Percentiles rank a stretch among this genome's conserved stretches.
Conservation (phyloP, 2,888 invertebrate genomes). For the Scelioninae gen. 1 region DNA sequence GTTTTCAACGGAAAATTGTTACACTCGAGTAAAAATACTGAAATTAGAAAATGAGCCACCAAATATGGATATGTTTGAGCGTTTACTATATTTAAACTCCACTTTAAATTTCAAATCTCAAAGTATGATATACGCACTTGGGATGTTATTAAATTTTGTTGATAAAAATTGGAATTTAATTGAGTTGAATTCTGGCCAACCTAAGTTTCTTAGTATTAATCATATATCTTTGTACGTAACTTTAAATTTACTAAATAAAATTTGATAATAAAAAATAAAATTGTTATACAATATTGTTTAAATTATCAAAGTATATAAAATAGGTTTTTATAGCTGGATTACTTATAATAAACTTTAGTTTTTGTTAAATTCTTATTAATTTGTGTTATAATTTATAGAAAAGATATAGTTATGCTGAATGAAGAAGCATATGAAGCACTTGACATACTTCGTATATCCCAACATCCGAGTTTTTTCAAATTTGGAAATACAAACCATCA, state of each 20-base stretch:
- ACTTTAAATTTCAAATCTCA: conserved; percentile 87
- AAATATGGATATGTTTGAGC: conserved; percentile 86
- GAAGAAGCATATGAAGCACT: conserved; percentile 90
- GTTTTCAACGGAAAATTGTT: conserved; percentile 87
- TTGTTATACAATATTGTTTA: no score
- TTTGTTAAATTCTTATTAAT: neutral
- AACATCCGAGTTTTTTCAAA: conserved; percentile 91
- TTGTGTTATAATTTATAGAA: conserved; percentile 83
- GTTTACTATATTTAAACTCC: conserved; percentile 87
- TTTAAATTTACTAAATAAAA: neutral
- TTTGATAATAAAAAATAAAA: neutral
- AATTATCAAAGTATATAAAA: no score
- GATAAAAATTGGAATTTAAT: conserved; percentile 88
- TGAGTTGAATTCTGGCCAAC: conserved; percentile 85
- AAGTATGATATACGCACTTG: conserved; percentile 89
- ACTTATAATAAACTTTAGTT: no score
- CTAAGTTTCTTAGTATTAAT: conserved; percentile 84
- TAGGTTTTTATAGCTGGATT: no score
- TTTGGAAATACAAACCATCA: conserved; percentile 86
- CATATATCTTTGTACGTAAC: conserved; percentile 87
- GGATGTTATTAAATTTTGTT: conserved; percentile 89
- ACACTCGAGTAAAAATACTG: conserved; percentile 85
- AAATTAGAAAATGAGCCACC: conserved; percentile 86
- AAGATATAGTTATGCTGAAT: conserved; percentile 89
- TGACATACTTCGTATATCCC: conserved; percentile 90